Conservation (phyloP, 2,797 vertebrate species). For the Sarcoramphus papa region DNA sequence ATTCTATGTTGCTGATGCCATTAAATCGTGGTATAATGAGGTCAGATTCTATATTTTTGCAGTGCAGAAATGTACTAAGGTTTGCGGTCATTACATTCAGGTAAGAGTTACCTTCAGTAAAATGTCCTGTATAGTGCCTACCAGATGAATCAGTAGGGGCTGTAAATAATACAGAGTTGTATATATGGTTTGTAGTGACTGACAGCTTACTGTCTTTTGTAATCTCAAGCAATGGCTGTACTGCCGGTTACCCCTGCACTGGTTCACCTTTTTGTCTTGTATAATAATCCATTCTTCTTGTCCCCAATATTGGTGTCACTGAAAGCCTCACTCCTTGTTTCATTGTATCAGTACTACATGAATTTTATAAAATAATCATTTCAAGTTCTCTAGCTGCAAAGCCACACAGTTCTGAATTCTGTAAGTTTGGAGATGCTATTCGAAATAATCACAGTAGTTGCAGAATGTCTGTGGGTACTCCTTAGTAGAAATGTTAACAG, state of each 20-base stretch:
- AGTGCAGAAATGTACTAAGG: background rate
- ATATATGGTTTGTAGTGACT: background rate
- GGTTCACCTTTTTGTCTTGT: background rate
- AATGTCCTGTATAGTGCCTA: background rate
- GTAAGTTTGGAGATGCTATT: background rate
- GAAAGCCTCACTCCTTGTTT: background rate
- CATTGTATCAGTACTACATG: background rate
- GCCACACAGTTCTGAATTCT: background rate
- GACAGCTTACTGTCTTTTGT: background rate
- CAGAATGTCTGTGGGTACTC: background rate
- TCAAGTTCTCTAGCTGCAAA: background rate
- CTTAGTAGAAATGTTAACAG: background rate
- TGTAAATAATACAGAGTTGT: background rate
- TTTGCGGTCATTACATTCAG: constrained; percentile 77
- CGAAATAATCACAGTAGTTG: background rate
- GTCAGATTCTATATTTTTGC: constrained; percentile 37
- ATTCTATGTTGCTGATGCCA: constrained; percentile 12
- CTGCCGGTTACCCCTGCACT: background rate
- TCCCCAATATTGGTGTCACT: background rate
- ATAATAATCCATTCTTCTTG: background rate
- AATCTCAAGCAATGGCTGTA: background rate
- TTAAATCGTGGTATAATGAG: constrained; percentile 67
- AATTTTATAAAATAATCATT: background rate
- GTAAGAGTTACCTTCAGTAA: background rate
- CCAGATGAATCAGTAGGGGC: background rate